A percentile compares a stretch with the other conserved stretches of the same genome.
These are phyloP conservation scores for Pogonomyrmex barbatus DNA, from an alignment of 1,140 invertebrate genomes.

Conservation along the genomic window DNA sequence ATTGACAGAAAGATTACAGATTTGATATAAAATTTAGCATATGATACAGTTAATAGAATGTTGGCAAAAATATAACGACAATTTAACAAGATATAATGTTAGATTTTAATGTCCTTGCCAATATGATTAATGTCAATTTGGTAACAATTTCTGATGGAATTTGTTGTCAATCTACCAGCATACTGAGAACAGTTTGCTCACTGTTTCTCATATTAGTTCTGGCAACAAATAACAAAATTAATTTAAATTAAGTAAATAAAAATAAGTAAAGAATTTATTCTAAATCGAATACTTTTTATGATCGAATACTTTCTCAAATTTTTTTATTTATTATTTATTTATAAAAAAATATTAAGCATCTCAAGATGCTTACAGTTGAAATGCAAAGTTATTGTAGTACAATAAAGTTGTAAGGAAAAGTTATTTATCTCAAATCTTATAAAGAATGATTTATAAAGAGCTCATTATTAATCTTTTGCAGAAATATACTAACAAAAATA, in stretches of 20 bases:
- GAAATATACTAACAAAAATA: slow-evolving; percentile 1
- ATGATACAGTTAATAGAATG: too few species aligned
- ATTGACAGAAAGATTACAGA: too few species aligned
- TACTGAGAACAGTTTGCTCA: background rate
- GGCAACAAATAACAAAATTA: background rate
- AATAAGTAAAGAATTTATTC: background rate
- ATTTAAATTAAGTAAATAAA: background rate
- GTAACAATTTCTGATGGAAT: too few species aligned
- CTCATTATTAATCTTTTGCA: background rate
- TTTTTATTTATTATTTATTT: slow-evolving; percentile 3
- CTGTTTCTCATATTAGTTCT: background rate
- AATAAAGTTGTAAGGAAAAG: background rate
- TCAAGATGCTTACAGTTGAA: background rate
- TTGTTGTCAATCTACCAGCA: too few species aligned
- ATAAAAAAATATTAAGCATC: background rate
- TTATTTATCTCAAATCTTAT: background rate
- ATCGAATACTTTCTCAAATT: slow-evolving; percentile 14
- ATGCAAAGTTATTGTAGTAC: background rate
- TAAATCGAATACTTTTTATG: background rate
- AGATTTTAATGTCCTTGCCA: too few species aligned
- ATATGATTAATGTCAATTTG: too few species aligned
- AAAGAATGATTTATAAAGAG: background rate
- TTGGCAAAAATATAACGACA: too few species aligned
- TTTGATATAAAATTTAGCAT: too few species aligned
- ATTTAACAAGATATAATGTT: too few species aligned